Conservation (phyloP, 1,140 invertebrate species). For the Pachypsylla venusta region DNA sequence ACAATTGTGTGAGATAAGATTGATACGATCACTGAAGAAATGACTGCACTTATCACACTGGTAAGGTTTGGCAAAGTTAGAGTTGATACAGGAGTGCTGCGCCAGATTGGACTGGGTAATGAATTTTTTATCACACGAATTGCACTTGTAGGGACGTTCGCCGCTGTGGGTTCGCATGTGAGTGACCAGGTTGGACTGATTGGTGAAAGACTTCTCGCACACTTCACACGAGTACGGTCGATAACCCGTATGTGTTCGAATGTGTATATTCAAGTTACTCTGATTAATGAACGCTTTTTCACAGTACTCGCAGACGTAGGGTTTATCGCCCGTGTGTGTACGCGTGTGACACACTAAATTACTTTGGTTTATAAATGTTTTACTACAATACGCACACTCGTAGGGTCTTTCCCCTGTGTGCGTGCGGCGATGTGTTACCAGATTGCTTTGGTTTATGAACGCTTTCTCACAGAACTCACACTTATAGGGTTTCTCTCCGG, state of each 20-base stretch:
- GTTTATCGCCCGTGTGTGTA: conserved; percentile 48
- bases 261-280: conserved; percentile 35
- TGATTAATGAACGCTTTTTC: conserved; percentile 36
- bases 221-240: conserved; percentile 35
- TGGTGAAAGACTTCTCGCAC: conserved; percentile 43
- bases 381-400: conserved; percentile 51
- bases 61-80: conserved; percentile 3
- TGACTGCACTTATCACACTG: background rate
- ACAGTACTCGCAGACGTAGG: conserved; percentile 43
- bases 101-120: background rate
- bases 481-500: conserved; percentile 23
- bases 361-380: conserved; percentile 58
- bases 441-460: background rate
- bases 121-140: conserved; percentile 31
- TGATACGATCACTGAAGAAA: conserved; percentile 2
- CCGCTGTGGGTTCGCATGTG: conserved; percentile 68
- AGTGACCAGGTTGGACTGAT: conserved; percentile 82
- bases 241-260: conserved; percentile 38
- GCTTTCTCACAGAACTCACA: conserved; percentile 14
- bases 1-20: background rate
- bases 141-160: conserved; percentile 48
- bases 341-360: conserved; percentile 47
- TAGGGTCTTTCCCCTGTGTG: conserved; percentile 59
- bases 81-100: conserved; percentile 6
- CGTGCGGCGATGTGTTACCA: conserved; percentile 37